Base-by-base conservation (phyloP, 2,888 invertebrate species). In the Catocala fraxini region DNA sequence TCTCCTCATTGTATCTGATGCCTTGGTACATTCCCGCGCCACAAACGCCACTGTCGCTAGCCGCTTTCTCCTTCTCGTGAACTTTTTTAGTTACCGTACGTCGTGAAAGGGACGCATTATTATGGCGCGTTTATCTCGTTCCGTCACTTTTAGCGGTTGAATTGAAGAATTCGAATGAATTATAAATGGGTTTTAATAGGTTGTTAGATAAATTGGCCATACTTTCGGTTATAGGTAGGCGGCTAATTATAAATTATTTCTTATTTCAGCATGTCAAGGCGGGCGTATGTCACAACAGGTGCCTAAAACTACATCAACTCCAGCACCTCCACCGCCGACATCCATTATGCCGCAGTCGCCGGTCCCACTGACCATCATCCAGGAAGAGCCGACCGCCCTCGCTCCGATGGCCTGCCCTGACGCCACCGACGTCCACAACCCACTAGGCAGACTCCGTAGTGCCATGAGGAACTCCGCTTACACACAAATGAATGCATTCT, bases 21-120 rank as follows among this genome's bases (percentile, higher is more conserved):
- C 77, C 92, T 89, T 94, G 88, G 92, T 94, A 93, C 73, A 87
- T 92, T 94, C 92, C 92, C 93, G 93, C 94, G 93, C 82, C 83
- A 79, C 81, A 80, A 86, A 84, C 90, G 86, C 83, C 90, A 86
- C 85, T 94, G 94, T 94, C 94, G 93, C 93, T 94, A 93, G 93
- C 93, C 92, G 93, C 94, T 94, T 88, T 88, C 93, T 92, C 92
- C 89, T 91, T 90, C 88, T 88, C 82, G 76, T 86, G 83, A 83
- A 79, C 83, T 84, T 88, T 86, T 88, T 85, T 86, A 81, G 75
- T 63, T 73, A 78, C 65, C 65, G 63, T 43, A 47, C 60, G 51
- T 57, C 62, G 63, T 60, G 81, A 87, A 73, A 76, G 82, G 72
- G 84, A 86, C 69, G 71, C 51, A 56, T 68, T 55, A 65, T 25